These are phyloP conservation scores for Drosophila anomalata DNA, from an alignment of 2,888 invertebrate genomes.

Conservation along the genomic window DNA sequence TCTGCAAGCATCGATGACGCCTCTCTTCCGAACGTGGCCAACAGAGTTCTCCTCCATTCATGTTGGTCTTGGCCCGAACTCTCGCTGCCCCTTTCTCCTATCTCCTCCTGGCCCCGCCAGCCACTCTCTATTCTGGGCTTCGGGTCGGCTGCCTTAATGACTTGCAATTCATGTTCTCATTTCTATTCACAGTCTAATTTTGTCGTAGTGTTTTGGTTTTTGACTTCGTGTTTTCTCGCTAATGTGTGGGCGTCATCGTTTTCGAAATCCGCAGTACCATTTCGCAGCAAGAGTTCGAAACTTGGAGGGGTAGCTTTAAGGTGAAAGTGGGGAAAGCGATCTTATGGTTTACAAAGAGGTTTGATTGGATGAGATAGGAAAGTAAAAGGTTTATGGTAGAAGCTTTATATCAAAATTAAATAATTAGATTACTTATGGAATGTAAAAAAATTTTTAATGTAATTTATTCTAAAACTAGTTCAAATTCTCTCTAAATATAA, in stretches of 20 bases:
- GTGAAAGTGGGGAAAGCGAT: neutral
- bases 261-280: constrained; percentile 38
- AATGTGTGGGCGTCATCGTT: constrained; percentile 73
- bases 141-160: constrained; percentile 25
- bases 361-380: no score
- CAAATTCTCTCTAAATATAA: no score
- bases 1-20: constrained; percentile 62
- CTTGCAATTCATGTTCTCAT: constrained; percentile 61
- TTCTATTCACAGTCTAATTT: constrained; percentile 27
- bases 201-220: constrained; percentile 36
- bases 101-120: constrained; percentile 18
- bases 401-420: no score
- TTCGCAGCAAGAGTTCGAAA: constrained; percentile 42
- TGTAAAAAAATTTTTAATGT: no score
- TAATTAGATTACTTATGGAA: no score
- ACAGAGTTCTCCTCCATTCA: constrained; percentile 74
- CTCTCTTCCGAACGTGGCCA: constrained; percentile 56
- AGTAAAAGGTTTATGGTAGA: no score
- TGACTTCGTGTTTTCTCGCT: constrained; percentile 31
- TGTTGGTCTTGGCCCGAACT: constrained; percentile 45
- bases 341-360: neutral
- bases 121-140: neutral
- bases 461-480: no score
- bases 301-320: constrained; percentile 5
- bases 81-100: constrained; percentile 14